A percentile compares a stretch with the other conserved stretches of the same genome.
phyloP scores from a whole-genome alignment of 2,113 vertebrate species.

The Silurus asotus region DNA sequence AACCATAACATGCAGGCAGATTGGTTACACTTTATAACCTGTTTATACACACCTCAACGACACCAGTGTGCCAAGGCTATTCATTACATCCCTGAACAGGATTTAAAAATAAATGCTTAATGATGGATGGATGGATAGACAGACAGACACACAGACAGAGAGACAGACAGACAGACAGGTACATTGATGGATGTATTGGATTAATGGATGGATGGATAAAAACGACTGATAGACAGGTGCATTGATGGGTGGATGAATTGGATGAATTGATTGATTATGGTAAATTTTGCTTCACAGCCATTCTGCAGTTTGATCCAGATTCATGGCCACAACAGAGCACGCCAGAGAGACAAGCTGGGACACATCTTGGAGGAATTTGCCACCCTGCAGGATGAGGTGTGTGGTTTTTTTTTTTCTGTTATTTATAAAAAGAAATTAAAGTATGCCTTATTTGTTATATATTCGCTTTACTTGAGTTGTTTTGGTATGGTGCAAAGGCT shows the following conservation, averaged over 20 bases:
- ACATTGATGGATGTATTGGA: too few relatives aligned
- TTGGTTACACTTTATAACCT: neutral
- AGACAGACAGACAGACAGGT: too few relatives aligned
- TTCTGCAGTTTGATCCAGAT: constrained; percentile 99
- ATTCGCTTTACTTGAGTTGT: neutral
- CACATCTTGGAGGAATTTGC: constrained; percentile 98
- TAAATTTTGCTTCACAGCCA: constrained; percentile 74
- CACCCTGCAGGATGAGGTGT: constrained; percentile 96
- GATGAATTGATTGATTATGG: neutral
- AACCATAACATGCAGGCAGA: neutral
- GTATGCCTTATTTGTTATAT: neutral
- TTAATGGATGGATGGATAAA: neutral
- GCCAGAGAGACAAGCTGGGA: constrained; percentile 96
- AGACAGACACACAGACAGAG: neutral
- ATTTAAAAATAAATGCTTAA: neutral
- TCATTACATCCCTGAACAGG: neutral
- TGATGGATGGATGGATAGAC: neutral
- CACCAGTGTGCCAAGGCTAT: neutral
- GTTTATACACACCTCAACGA: neutral
- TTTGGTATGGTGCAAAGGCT: constrained; percentile 70
- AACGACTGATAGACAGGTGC: neutral
- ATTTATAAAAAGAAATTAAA: too few relatives aligned
- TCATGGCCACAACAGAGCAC: constrained; percentile 95
- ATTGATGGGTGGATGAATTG: neutral
- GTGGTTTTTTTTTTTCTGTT: neutral